phyloP scores from a whole-genome alignment of 2,888 invertebrate species.

The Zonitis immaculata region DNA sequence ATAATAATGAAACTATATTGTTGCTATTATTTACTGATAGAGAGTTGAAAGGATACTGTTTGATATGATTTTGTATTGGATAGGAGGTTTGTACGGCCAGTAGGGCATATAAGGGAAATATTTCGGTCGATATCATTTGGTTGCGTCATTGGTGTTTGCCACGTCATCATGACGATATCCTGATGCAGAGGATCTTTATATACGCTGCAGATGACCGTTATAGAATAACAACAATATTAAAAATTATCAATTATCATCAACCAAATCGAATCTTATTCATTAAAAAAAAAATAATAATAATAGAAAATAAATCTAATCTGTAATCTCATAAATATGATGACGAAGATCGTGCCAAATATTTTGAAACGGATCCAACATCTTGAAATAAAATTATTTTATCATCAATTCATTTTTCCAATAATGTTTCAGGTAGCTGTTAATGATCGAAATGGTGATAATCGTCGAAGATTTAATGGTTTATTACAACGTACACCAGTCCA shows the following conservation, averaged over 20 bases:
- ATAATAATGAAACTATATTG: background rate
- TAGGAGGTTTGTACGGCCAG: conserved; percentile 13
- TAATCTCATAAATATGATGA: too few species aligned
- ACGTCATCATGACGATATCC: conserved; percentile 23
- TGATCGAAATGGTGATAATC: conserved; percentile 36
- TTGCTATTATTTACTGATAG: conserved; percentile 3
- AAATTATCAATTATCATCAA: background rate
- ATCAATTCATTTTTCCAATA: background rate
- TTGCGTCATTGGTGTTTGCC: conserved; percentile 24
- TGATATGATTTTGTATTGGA: conserved; percentile 14
- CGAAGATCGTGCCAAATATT: too few species aligned
- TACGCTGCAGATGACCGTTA: conserved; percentile 6
- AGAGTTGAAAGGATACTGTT: conserved; percentile 1
- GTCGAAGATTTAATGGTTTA: conserved; percentile 50
- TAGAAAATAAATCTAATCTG: too few species aligned
- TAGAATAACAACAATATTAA: too few species aligned
- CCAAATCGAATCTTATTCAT: background rate
- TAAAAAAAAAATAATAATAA: too few species aligned
- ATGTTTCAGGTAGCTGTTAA: conserved; percentile 56
- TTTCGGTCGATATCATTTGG: conserved; percentile 26
- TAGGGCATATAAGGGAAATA: conserved; percentile 14
- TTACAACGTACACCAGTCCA: conserved; percentile 78
- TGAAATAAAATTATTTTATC: background rate
- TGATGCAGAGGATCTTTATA: conserved; percentile 1
- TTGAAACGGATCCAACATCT: too few species aligned